Conservation (phyloP, 2,888 invertebrate genomes). For the Cryptophagus acutangulus region DNA sequence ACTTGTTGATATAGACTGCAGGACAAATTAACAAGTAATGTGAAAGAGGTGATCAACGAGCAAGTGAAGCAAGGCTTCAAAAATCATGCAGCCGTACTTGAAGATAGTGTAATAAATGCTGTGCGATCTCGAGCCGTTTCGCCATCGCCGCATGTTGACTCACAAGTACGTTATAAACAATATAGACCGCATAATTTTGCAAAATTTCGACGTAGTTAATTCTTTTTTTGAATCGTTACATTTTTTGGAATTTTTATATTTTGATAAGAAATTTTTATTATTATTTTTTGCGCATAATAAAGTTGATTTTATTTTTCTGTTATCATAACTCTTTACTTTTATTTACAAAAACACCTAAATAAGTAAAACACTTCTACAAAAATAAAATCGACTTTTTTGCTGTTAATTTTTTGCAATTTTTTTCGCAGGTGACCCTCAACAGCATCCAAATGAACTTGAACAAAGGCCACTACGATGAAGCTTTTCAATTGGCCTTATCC, state of each 20-base stretch:
- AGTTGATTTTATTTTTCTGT: slow-evolving; percentile 1
- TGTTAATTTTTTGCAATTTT: too few species aligned
- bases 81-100: slow-evolving; percentile 57
- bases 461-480: slow-evolving; percentile 75
- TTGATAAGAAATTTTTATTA: too few species aligned
- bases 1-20: slow-evolving; percentile 39
- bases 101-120: slow-evolving; percentile 56
- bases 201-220: too few species aligned
- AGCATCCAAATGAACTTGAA: slow-evolving; percentile 65
- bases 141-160: slow-evolving; percentile 62
- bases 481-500: slow-evolving; percentile 84
- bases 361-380: background rate
- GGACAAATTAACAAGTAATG: slow-evolving; percentile 42
- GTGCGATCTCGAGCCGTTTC: slow-evolving; percentile 70
- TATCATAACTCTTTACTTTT: background rate
- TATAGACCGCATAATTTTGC: too few species aligned
- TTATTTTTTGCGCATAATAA: background rate
- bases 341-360: too few species aligned
- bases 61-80: slow-evolving; percentile 51
- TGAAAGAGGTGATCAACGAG: slow-evolving; percentile 46
- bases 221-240: too few species aligned
- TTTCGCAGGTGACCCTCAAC: slow-evolving; percentile 55
- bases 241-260: background rate
- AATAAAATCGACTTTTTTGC: too few species aligned
- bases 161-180: slow-evolving; percentile 43